phyloP scores from a whole-genome alignment of 2,797 vertebrate genomes.

The Tokudaia tokunoshimensis region DNA sequence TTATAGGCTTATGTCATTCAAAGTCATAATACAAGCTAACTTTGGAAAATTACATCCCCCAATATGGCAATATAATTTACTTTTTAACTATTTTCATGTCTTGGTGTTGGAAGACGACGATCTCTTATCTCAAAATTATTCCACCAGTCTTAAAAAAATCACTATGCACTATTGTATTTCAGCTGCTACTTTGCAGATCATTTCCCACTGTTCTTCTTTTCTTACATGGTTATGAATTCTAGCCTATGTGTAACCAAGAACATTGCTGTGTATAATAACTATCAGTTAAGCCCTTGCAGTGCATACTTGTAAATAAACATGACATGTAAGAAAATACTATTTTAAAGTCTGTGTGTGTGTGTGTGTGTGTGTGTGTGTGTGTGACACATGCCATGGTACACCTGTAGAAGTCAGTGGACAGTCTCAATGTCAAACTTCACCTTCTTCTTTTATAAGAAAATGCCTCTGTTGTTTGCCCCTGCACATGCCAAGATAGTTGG shows the following conservation, averaged over 20 bases:
- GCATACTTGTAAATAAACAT: neutral
- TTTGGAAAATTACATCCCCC: neutral
- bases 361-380: no score
- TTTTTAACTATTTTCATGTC: neutral
- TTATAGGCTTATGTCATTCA: neutral
- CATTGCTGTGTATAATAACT: neutral
- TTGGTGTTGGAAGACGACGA: neutral
- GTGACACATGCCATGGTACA: no score
- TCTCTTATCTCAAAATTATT: neutral
- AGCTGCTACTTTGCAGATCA: neutral
- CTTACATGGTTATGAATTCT: constrained; percentile 17
- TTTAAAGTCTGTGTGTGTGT: neutral
- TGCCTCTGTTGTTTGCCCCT: neutral
- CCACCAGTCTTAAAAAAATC: neutral
- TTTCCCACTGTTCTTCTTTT: neutral
- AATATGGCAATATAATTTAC: neutral
- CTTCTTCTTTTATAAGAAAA: neutral
- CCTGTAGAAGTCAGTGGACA: neutral
- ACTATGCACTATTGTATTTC: neutral
- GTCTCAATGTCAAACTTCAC: neutral
- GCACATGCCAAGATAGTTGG: neutral
- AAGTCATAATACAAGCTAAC: neutral
- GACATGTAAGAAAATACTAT: neutral
- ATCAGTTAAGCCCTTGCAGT: neutral
- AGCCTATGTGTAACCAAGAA: neutral